Base-by-base conservation (phyloP, 1,140 invertebrate genomes). In the Zaprionus davidi region DNA sequence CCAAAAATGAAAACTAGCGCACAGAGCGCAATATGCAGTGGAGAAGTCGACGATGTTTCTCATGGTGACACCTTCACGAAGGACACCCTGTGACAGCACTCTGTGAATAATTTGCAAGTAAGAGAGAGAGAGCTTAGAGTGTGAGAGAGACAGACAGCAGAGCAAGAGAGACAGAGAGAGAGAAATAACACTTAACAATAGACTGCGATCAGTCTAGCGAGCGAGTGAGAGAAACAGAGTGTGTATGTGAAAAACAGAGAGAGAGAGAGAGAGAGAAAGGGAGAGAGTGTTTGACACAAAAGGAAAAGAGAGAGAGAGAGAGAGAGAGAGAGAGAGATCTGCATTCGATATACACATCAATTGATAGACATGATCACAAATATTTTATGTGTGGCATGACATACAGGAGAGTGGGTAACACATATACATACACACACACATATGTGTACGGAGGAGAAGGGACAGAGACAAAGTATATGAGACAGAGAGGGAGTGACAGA, bases 1-100 rank as follows among this genome's bases (percentile, higher is more conserved):
- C 34, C 68, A 22, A 84, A 68, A 82, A 79, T 76, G 63, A 81
- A 86, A 83, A 79, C 66, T 78, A 79, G 71, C 62, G 67, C 62
- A 82, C 63, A 71, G 71, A 68, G 73, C 66, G 28, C 66, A 41
- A 46, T 55, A 17, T 66, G 55, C n/a, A 22, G 20, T 12, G 13
- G 46, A 24, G 22, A 51, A 24, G 20, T 9, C 41, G 38, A 41
- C n/a, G 20, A 51, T 22, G 20, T 22, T 20, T n/a, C 17, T 41
- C 38, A 41, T 41, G 46, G 46, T 12, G 46, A 49, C 20, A 22
- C 17, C 17, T 51, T 51, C 20, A 1, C 46, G 20, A 12, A 49
- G 20, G 46, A 49, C 22, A 24, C 51, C 11, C 13, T 56, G 13
- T 55, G 6, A 28, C 20, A 51, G 20, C 3, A 24, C 20, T 11